phyloP scores from a whole-genome alignment of 2,113 vertebrate species.

The Mystacornis crossleyi region DNA sequence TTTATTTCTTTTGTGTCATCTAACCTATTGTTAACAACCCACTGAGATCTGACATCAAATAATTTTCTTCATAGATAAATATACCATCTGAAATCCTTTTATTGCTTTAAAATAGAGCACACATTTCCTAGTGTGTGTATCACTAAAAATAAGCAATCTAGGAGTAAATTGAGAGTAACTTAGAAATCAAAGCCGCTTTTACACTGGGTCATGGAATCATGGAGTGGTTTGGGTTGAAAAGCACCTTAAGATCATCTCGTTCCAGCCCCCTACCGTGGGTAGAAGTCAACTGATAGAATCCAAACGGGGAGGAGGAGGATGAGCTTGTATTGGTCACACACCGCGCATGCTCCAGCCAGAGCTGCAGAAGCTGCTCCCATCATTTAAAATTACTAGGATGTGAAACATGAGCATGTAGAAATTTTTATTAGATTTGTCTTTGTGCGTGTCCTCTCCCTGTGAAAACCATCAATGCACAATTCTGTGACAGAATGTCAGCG shows the following conservation, averaged over 20 bases:
- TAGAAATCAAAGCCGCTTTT: not conserved
- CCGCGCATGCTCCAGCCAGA: rapidly evolving
- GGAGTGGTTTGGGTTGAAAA: not conserved
- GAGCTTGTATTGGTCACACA: rapidly evolving
- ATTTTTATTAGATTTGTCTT: not conserved
- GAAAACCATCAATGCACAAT: not conserved
- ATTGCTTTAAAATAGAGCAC: not conserved
- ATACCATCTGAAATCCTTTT: not conserved
- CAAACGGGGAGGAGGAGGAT: rapidly evolving
- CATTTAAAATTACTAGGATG: not conserved
- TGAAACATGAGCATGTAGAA: not conserved
- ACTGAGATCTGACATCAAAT: not conserved
- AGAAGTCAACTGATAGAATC: not conserved
- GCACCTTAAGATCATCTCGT: not conserved
- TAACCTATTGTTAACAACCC: not conserved
- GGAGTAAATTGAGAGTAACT: not conserved
- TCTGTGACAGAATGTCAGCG: not conserved
- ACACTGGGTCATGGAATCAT: not conserved
- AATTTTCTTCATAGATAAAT: not conserved
- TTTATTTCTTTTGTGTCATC: not conserved
- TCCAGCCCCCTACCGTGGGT: not conserved
- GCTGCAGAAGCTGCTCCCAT: not conserved
- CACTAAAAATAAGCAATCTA: not conserved
- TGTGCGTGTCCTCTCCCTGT: not conserved
- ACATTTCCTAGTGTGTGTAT: not conserved